Evolutionary conservation across 2,113 vertebrate genomes (phyloP).

Genomic region (Podarcis cretensis): DNA sequence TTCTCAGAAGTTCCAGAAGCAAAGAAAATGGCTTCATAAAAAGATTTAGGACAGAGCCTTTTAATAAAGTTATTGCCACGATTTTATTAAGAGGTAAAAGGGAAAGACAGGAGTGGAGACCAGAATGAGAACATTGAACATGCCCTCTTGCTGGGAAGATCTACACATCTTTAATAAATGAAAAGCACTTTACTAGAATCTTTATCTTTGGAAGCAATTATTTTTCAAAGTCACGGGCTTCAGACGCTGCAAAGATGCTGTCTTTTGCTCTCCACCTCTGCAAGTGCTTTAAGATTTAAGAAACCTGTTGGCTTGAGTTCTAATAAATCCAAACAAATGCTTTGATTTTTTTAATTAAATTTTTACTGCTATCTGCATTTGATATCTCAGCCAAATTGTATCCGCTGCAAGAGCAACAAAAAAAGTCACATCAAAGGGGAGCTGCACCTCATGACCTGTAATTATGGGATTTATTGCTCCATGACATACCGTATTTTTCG

Average conservation of each 20-base stretch:
- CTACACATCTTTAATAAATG: conserved; percentile 44
- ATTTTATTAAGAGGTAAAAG: neutral
- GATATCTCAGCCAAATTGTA: conserved; percentile 79
- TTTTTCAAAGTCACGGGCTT: conserved; percentile 40
- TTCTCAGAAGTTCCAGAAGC: neutral
- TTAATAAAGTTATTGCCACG: neutral
- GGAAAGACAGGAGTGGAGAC: conserved; percentile 37
- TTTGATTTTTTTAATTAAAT: conserved; percentile 83
- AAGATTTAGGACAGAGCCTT: neutral
- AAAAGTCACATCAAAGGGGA: conserved; percentile 78
- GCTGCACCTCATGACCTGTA: conserved; percentile 68
- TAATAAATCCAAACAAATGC: conserved; percentile 76
- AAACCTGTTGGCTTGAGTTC: conserved; percentile 79
- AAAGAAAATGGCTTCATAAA: neutral
- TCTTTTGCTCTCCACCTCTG: conserved; percentile 47
- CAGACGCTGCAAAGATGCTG: conserved; percentile 66
- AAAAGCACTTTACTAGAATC: conserved; percentile 41
- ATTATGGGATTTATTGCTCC: conserved; percentile 75
- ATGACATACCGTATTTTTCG: no score
- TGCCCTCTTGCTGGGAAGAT: conserved; percentile 31
- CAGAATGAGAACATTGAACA: conserved; percentile 28
- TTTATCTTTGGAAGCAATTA: conserved; percentile 65
- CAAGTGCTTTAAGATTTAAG: conserved; percentile 71
- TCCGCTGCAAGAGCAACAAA: conserved; percentile 68
- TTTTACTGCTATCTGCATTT: conserved; percentile 80